A percentile compares a stretch with the other conserved stretches of the same genome.
Evolutionary conservation across 2,888 invertebrate species (phyloP).

Genomic region (Drosophila borborema): DNA sequence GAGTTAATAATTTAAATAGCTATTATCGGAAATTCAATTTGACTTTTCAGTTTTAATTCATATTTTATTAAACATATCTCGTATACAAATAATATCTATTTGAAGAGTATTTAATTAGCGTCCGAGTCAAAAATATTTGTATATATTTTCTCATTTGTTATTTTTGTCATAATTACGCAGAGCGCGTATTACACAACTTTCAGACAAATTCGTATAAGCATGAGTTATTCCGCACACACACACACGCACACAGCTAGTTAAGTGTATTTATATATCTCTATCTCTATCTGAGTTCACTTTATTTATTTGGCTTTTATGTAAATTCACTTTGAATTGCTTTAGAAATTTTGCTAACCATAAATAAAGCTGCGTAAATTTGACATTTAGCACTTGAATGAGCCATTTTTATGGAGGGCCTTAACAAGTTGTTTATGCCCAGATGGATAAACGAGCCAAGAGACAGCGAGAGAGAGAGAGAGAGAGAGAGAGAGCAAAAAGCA

Average conservation of each 20-base stretch:
- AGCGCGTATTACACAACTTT: slow-evolving; percentile 40
- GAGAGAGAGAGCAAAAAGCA: slow-evolving; percentile 5
- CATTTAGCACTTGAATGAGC: slow-evolving; percentile 62
- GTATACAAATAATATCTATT: not conserved
- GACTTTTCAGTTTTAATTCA: not conserved
- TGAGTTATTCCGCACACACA: slow-evolving; percentile 16
- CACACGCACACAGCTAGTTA: not conserved
- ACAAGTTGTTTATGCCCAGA: slow-evolving; percentile 49
- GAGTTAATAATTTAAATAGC: not conserved
- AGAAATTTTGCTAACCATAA: slow-evolving; percentile 43
- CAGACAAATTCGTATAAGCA: slow-evolving; percentile 12
- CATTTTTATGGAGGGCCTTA: slow-evolving; percentile 51
- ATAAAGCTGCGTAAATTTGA: slow-evolving; percentile 56
- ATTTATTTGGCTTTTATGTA: slow-evolving; percentile 64
- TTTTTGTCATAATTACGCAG: slow-evolving; percentile 50
- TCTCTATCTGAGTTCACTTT: slow-evolving; percentile 27
- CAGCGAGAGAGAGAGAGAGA: no score
- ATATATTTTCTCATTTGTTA: slow-evolving; percentile 8
- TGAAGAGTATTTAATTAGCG: slow-evolving; percentile 10
- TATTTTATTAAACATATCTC: not conserved
- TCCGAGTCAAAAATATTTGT: not conserved
- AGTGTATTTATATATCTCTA: slow-evolving; percentile 3
- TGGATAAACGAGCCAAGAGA: not conserved
- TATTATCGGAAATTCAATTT: not conserved
- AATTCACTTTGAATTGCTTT: slow-evolving; percentile 54